phyloP scores from a whole-genome alignment of 2,113 vertebrate genomes.

The Regulus satrapa region DNA sequence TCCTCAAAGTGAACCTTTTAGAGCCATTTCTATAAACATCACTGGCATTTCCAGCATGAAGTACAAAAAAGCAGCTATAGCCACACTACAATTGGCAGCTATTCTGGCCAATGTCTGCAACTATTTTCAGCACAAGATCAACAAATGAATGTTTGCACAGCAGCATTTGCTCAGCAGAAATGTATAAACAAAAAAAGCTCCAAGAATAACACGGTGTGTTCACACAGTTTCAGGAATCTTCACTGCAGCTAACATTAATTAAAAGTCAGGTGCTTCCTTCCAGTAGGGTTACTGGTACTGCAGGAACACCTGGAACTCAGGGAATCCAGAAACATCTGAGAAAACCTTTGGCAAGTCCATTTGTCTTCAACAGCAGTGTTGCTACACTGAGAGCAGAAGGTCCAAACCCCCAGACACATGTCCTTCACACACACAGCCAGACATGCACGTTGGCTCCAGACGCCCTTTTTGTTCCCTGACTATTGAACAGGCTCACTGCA shows the following conservation, averaged over 20 bases:
- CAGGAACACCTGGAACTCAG: neutral
- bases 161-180: slow-evolving; percentile 41
- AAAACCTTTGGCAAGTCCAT: neutral
- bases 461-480: neutral
- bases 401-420: accelerated
- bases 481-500: neutral
- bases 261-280: slow-evolving; percentile 27
- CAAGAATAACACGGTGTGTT: neutral
- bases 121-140: slow-evolving; percentile 48
- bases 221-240: neutral
- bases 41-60: neutral
- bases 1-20: neutral
- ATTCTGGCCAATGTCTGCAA: neutral
- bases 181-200: neutral
- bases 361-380: neutral
- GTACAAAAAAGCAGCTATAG: neutral
- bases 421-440: neutral
- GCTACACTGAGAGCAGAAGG: neutral
- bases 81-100: neutral
- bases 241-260: neutral
- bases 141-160: slow-evolving; percentile 18
- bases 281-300: neutral
- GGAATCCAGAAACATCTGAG: neutral
- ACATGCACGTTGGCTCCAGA: neutral
- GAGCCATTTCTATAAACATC: neutral